A percentile compares a stretch with the other conserved stretches of the same genome.
These are phyloP conservation scores for Leptinotarsa haldemani DNA, from an alignment of 2,888 invertebrate genomes.

Conservation along the genomic window DNA sequence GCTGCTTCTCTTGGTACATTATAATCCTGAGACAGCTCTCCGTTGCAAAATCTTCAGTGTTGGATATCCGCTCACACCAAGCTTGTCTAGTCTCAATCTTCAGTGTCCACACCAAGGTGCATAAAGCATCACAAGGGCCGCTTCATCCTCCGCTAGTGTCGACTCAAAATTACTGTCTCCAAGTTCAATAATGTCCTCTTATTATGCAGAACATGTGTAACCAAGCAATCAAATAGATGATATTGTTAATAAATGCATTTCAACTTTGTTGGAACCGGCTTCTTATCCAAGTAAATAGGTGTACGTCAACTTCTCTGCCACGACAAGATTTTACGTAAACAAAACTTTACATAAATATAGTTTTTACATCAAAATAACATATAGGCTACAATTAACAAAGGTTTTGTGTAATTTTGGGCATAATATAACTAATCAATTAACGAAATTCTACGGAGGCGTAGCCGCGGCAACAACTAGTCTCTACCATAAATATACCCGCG, in stretches of 20 bases:
- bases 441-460: too few species aligned
- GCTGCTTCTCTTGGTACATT: slow-evolving; percentile 91
- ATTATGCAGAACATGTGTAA: slow-evolving; percentile 68
- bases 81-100: slow-evolving; percentile 90
- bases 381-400: too few species aligned
- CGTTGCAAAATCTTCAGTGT: slow-evolving; percentile 96
- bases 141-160: slow-evolving; percentile 79
- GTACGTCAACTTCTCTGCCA: slow-evolving; percentile 27
- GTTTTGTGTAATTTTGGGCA: too few species aligned
- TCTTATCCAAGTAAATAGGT: slow-evolving; percentile 45
- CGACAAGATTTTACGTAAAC: slow-evolving; percentile 33
- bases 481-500: slow-evolving; percentile 7
- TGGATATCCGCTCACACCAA: slow-evolving; percentile 95
- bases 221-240: slow-evolving; percentile 50
- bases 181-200: slow-evolving; percentile 83
- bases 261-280: slow-evolving; percentile 41
- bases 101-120: slow-evolving; percentile 99
- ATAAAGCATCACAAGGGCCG: slow-evolving; percentile 93
- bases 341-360: too few species aligned
- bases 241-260: slow-evolving; percentile 55
- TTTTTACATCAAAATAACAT: too few species aligned
- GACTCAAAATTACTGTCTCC: slow-evolving; percentile 82
- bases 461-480: too few species aligned
- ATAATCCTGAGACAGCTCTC: slow-evolving; percentile 90
- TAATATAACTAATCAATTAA: too few species aligned